Evolutionary conservation across 53 echinoderm and acorn worm genomes (phyloP).

Genomic region (Actinopyga echinites): DNA sequence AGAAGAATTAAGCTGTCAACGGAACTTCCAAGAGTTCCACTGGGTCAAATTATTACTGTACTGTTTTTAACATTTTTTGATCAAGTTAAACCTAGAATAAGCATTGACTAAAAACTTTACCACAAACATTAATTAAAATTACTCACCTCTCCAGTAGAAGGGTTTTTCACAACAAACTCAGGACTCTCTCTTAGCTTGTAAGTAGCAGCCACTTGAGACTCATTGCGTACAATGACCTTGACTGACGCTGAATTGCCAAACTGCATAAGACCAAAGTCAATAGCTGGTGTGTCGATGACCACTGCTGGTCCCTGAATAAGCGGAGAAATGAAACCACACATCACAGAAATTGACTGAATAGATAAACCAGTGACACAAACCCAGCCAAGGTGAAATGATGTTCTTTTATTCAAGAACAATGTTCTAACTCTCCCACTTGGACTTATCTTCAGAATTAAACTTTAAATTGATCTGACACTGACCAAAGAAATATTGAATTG

Average conservation of each 20-base stretch:
- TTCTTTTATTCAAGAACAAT: no score
- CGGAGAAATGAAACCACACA: neutral
- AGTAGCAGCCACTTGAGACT: constrained; percentile 73
- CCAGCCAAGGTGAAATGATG: no score
- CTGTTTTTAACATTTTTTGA: no score
- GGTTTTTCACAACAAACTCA: constrained; percentile 61
- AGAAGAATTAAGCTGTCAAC: no score
- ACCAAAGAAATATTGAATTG: no score
- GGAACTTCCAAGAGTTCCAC: no score
- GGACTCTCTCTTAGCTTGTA: constrained; percentile 74
- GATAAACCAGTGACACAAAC: neutral
- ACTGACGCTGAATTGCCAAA: constrained; percentile 50
- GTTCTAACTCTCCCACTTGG: no score
- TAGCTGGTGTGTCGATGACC: constrained; percentile 72
- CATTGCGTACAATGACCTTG: constrained; percentile 72
- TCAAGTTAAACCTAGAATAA: no score
- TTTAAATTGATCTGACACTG: no score
- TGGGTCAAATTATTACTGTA: no score
- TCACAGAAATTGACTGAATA: neutral
- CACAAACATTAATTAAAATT: neutral
- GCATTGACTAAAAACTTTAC: no score
- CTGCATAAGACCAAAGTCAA: constrained; percentile 89
- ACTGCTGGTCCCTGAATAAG: constrained; percentile 74
- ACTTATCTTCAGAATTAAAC: no score
- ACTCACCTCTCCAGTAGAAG: constrained; percentile 59